Conservation (phyloP, 2,888 invertebrate genomes). For the Urechis unicinctus region DNA sequence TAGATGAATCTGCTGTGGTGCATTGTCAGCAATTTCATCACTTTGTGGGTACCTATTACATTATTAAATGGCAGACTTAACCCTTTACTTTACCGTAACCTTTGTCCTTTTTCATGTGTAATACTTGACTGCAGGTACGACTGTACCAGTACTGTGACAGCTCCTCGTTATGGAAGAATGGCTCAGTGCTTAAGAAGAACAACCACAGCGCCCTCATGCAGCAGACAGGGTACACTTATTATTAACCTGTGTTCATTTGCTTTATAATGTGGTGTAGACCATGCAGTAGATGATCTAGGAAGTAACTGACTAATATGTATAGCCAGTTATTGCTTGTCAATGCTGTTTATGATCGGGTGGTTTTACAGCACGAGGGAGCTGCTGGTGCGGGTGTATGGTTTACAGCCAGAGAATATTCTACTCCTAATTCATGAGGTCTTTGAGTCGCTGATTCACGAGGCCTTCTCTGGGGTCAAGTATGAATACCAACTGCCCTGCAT, state of each 20-base stretch:
- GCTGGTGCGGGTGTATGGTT: constrained; percentile 38
- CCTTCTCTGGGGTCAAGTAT: constrained; percentile 45
- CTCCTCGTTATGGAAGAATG: constrained; percentile 46
- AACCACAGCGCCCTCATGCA: constrained; percentile 40
- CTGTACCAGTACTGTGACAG: constrained; percentile 44
- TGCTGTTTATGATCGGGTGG: too few species aligned
- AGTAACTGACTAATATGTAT: too few species aligned
- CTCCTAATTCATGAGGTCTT: constrained; percentile 47
- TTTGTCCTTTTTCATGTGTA: too few species aligned
- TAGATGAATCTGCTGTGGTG: too few species aligned
- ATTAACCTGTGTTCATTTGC: not conserved
- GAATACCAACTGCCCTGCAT: constrained; percentile 44
- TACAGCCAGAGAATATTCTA: constrained; percentile 45
- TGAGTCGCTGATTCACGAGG: constrained; percentile 42
- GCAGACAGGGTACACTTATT: constrained; percentile 29
- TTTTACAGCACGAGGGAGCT: constrained; percentile 34
- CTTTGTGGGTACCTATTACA: too few species aligned
- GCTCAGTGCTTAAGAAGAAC: constrained; percentile 46
- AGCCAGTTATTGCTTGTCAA: too few species aligned
- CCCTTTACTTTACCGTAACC: too few species aligned
- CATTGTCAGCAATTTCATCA: too few species aligned
- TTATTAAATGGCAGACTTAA: too few species aligned
- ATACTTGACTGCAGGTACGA: too few species aligned
- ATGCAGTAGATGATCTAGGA: too few species aligned
- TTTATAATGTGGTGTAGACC: not conserved